phyloP scores from a whole-genome alignment of 2,797 vertebrate species.

The Falco rusticolus region DNA sequence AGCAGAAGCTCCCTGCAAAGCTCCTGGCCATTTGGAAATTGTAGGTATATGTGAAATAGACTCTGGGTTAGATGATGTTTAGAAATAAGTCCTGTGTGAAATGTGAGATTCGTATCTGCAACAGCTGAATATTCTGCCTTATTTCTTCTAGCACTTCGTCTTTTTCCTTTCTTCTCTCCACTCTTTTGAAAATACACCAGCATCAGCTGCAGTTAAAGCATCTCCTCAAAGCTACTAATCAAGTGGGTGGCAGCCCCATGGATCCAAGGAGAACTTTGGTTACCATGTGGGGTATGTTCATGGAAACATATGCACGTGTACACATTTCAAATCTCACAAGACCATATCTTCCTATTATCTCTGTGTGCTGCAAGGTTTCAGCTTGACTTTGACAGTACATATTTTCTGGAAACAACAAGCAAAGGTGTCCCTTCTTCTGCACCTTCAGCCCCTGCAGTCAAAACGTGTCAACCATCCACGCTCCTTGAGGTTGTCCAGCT shows the following conservation, averaged over 20 bases:
- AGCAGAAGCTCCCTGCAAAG: background rate
- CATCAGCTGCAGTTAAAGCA: background rate
- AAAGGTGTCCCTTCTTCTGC: background rate
- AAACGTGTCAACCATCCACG: background rate
- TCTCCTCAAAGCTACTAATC: background rate
- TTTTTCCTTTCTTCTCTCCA: background rate
- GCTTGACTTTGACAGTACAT: background rate
- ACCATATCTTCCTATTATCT: background rate
- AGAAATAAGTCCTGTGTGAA: background rate
- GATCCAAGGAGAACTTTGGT: background rate
- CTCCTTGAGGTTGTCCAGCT: background rate
- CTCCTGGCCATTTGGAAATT: background rate
- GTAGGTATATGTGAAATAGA: background rate
- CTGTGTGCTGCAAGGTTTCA: background rate
- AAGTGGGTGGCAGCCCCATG: background rate
- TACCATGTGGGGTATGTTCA: rapidly evolving
- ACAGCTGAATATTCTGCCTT: background rate
- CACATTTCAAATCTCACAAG: background rate
- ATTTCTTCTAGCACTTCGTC: background rate
- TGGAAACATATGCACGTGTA: background rate
- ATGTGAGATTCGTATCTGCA: background rate
- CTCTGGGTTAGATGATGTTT: background rate
- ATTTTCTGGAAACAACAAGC: background rate
- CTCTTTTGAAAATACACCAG: background rate
- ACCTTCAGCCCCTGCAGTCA: background rate